Evolutionary conservation across 2,797 vertebrate species (phyloP).

Genomic region (Leptoclinus maculatus): DNA sequence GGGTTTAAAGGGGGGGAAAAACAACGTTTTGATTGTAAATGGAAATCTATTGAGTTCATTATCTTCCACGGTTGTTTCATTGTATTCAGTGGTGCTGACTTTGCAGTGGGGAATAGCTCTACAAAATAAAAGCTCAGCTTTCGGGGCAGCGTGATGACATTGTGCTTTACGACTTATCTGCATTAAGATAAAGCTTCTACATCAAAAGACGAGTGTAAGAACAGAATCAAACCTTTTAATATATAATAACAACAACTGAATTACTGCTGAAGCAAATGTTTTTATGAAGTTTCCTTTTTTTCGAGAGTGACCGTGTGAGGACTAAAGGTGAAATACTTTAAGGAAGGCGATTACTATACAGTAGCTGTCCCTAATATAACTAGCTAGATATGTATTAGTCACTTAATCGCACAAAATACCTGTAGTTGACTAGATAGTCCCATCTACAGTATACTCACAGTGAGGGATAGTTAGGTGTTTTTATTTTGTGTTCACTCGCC

Average conservation of each 20-base stretch:
- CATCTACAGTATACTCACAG: neutral
- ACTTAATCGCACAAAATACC: neutral
- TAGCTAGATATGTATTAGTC: neutral
- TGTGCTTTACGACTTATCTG: neutral
- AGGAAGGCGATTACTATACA: neutral
- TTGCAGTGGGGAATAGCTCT: constrained; percentile 3
- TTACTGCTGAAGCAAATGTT: neutral
- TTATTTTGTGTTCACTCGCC: neutral
- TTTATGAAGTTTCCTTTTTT: neutral
- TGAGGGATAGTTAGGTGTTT: neutral
- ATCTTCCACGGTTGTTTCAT: constrained; percentile 8
- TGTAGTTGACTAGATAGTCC: neutral
- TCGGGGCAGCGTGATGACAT: neutral
- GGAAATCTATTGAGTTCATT: neutral
- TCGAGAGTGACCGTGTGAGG: neutral
- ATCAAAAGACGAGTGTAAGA: neutral
- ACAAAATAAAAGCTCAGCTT: constrained; percentile 40
- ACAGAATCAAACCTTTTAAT: neutral
- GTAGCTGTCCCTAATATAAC: neutral
- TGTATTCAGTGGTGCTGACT: constrained; percentile 39
- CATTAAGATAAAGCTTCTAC: neutral
- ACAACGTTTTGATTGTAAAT: neutral
- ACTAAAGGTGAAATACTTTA: neutral
- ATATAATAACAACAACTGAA: neutral
- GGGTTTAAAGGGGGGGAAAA: neutral